Evolutionary conservation across 2,888 invertebrate genomes (phyloP).

Genomic region (Noctua fimbriata): DNA sequence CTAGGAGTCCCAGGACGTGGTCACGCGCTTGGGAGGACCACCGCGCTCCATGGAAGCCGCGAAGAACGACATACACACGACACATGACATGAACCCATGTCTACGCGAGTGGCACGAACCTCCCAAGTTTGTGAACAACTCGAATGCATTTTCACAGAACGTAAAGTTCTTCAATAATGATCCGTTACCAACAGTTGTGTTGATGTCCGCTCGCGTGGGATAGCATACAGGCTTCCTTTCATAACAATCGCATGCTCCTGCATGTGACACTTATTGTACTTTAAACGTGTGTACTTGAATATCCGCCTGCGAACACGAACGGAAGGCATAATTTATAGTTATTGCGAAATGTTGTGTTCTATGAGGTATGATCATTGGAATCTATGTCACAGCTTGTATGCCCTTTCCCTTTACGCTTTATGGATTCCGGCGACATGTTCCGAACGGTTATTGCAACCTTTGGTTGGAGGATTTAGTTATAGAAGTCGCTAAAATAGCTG

Average conservation of each 20-base stretch:
- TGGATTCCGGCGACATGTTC: slow-evolving; percentile 47
- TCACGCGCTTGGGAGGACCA: slow-evolving; percentile 25
- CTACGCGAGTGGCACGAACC: background rate
- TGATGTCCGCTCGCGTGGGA: background rate
- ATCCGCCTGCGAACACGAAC: slow-evolving; percentile 21
- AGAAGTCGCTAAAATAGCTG: background rate
- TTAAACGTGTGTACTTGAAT: background rate
- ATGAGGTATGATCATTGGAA: slow-evolving; percentile 55
- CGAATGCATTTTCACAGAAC: background rate
- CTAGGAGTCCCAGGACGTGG: slow-evolving; percentile 16
- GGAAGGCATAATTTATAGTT: slow-evolving; percentile 38
- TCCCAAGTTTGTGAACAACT: background rate
- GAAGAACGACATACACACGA: slow-evolving; percentile 18
- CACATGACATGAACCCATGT: slow-evolving; percentile 1
- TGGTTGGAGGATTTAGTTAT: background rate
- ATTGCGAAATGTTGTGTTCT: slow-evolving; percentile 45
- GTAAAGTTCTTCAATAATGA: background rate
- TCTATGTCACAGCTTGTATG: slow-evolving; percentile 56
- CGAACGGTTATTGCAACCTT: background rate
- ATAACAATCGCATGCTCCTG: slow-evolving; percentile 13
- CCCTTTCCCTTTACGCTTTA: slow-evolving; percentile 61
- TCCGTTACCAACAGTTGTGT: background rate
- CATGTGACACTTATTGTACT: slow-evolving; percentile 35
- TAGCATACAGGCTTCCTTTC: slow-evolving; percentile 8
- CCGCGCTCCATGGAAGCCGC: slow-evolving; percentile 29